These are phyloP conservation scores for Heliothis peltigera DNA, from an alignment of 2,888 invertebrate species.

Conservation along the genomic window DNA sequence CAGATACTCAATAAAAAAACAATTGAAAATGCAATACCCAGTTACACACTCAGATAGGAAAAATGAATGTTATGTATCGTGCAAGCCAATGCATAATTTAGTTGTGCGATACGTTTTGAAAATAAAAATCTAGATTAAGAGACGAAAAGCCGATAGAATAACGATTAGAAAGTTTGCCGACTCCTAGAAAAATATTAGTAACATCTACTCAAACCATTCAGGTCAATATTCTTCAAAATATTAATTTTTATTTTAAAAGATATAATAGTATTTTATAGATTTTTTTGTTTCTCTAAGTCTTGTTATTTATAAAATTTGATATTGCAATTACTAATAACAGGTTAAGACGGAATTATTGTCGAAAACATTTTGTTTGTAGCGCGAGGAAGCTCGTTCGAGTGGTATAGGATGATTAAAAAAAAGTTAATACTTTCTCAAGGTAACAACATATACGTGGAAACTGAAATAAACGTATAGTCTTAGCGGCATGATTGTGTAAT, in stretches of 20 bases:
- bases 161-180: conserved; percentile 30
- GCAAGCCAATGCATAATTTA: conserved; percentile 33
- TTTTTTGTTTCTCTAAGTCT: conserved; percentile 31
- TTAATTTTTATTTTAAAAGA: conserved; percentile 52
- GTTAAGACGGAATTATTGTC: conserved; percentile 73
- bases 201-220: conserved; percentile 41
- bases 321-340: conserved; percentile 65
- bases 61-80: conserved; percentile 24
- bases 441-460: conserved; percentile 5
- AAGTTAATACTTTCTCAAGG: conserved; percentile 27
- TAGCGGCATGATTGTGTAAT: no score
- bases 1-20: conserved; percentile 9
- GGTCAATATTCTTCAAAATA: conserved; percentile 63
- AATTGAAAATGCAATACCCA: conserved; percentile 43
- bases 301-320: conserved; percentile 68
- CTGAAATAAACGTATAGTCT: conserved; percentile 14
- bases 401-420: conserved; percentile 9
- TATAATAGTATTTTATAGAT: conserved; percentile 45
- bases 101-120: conserved; percentile 44
- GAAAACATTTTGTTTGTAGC: conserved; percentile 66
- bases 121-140: conserved; percentile 16
- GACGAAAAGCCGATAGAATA: conserved; percentile 39
- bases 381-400: conserved; percentile 65
- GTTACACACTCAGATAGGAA: conserved; percentile 5
- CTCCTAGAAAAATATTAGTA: conserved; percentile 62